Evolutionary conservation across 2,888 invertebrate species (phyloP), one percentile per base, ranked within the genome.

Genomic region (Torymus auratus): DNA sequence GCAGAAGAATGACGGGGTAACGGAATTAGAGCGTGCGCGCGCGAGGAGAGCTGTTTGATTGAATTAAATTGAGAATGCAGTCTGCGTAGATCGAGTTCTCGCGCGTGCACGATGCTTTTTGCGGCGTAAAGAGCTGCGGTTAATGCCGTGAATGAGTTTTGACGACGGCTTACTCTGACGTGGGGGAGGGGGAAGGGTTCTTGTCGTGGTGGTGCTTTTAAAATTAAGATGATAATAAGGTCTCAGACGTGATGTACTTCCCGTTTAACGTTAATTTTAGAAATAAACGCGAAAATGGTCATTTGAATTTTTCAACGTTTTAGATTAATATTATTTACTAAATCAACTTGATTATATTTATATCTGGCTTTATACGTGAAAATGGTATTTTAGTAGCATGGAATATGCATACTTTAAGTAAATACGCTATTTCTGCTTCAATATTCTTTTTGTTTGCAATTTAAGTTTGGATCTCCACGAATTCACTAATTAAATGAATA

Each of bases 1-100:
- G 17, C 13, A 14, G 52, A 75, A 68, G 52, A 75, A 68, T 68
- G 68, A 52, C 61, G 11, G 60, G 11, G 58, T 53, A 7, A 75
- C 23, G 11, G 52, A 75, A 75, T 68, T 75, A 61, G 68, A 58
- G 13, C 15, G 15, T 7, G 60, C n/a, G 50, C n/a, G 17, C 50
- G 41, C 41, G 41, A 41, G 41, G 41, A 17, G 2, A 20, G 23
- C 20, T 13, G 20, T 13, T 61, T 65, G 65, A 65, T 65, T 65
- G 52, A 65, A 50, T 65, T 65, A 17, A 14, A 50, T 50, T 17
- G 50, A 10, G 65, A 10, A 65, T 15, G 52, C 17, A 12, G 50
- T 15, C 50, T 50, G 65, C 15, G 7, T 20, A 15, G n/a, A 15
- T 60, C 41, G 17, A 17, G 60, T 20, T 61, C 23, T 14, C 23